Evolutionary conservation across 2,113 vertebrate species (phyloP).

Genomic region (Scytalopus superciliaris): DNA sequence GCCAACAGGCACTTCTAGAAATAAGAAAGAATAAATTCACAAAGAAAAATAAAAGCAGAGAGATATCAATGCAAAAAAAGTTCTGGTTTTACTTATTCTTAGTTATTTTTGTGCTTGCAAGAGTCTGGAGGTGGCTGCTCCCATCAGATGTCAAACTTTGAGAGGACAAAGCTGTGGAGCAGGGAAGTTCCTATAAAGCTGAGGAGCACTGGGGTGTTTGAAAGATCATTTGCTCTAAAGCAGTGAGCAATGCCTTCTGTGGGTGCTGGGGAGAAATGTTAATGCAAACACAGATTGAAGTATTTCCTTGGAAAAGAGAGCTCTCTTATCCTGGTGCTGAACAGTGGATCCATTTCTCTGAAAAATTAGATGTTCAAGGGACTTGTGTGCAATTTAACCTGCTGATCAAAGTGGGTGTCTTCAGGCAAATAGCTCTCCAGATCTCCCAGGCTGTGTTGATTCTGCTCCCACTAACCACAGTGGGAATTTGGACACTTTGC

Average conservation of each 20-base stretch:
- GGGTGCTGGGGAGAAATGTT: neutral
- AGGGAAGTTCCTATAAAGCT: neutral
- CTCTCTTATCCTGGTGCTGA: neutral
- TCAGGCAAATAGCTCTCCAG: neutral
- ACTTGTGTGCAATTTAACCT: neutral
- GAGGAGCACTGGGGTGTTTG: neutral
- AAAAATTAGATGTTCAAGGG: neutral
- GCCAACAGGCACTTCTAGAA: neutral
- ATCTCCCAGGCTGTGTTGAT: fast-evolving
- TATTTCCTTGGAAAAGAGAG: neutral
- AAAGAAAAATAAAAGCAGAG: neutral
- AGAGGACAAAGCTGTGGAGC: neutral
- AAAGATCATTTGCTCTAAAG: neutral
- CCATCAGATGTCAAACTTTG: neutral
- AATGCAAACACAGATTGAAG: neutral
- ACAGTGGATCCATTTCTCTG: neutral
- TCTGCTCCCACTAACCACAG: neutral
- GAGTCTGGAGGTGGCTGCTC: neutral
- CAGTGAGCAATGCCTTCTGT: neutral
- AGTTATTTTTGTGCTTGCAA: neutral
- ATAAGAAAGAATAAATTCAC: neutral
- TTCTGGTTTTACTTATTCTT: neutral
- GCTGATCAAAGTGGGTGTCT: neutral
- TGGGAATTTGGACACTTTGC: neutral
- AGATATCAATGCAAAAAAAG: neutral